These are phyloP conservation scores for Drosophila setifemur DNA, from an alignment of 1,140 invertebrate species.

Conservation along the genomic window DNA sequence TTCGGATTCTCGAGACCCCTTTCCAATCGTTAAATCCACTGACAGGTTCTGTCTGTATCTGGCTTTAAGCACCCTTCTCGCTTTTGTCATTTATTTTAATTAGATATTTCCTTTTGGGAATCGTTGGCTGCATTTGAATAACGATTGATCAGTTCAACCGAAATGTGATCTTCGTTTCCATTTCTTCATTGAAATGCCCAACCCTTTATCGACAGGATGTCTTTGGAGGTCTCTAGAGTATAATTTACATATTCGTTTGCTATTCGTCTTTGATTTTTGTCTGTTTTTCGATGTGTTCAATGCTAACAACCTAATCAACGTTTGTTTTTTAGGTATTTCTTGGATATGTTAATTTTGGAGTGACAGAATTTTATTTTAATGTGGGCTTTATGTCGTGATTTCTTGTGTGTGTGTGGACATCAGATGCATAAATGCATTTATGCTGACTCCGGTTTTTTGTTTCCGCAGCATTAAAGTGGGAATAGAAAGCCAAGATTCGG, in stretches of 20 bases:
- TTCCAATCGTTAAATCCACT: constrained; percentile 26
- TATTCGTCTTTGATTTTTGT: constrained; percentile 39
- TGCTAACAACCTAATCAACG: constrained; percentile 68
- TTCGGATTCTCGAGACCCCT: neutral
- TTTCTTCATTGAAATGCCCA: constrained; percentile 56
- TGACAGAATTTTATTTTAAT: constrained; percentile 34
- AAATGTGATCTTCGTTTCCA: constrained; percentile 8
- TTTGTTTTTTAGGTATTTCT: constrained; percentile 45
- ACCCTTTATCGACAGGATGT: constrained; percentile 73
- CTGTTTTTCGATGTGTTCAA: constrained; percentile 44
- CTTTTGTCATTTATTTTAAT: constrained; percentile 68
- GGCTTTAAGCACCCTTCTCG: neutral
- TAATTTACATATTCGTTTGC: constrained; percentile 60
- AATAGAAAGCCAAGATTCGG: constrained; percentile 39
- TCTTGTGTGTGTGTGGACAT: constrained; percentile 5
- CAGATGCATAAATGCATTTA: constrained; percentile 30
- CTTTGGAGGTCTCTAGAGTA: constrained; percentile 14
- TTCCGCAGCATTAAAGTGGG: constrained; percentile 15
- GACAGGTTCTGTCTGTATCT: constrained; percentile 22
- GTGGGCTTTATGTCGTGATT: constrained; percentile 38
- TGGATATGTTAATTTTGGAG: constrained; percentile 61
- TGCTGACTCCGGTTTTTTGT: constrained; percentile 19
- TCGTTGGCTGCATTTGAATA: constrained; percentile 59
- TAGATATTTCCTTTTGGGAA: constrained; percentile 39
- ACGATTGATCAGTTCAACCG: constrained; percentile 48